A percentile compares a stretch with the other conserved stretches of the same genome.
Evolutionary conservation across 2,888 invertebrate species (phyloP).

Genomic region (Elysia crispata): DNA sequence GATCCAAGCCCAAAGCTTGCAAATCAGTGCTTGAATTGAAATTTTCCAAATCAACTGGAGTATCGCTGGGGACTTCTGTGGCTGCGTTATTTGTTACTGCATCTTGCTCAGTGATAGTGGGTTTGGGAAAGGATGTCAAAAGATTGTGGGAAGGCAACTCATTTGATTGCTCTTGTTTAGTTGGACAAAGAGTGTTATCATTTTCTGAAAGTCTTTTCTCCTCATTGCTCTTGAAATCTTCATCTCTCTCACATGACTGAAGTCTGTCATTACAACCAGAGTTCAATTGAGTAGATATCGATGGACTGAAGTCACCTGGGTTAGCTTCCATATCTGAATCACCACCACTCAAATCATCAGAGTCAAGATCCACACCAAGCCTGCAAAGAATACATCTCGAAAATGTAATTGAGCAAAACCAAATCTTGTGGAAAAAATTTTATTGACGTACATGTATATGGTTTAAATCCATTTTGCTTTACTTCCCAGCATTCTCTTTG

Average conservation of each 20-base stretch:
- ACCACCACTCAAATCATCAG: constrained; percentile 63
- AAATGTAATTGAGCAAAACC: too few relatives aligned
- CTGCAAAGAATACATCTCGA: constrained; percentile 54
- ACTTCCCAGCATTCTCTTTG: too few relatives aligned
- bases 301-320: constrained; percentile 18
- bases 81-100: too few relatives aligned
- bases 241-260: not conserved
- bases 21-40: constrained; percentile 66
- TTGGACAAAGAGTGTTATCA: too few relatives aligned
- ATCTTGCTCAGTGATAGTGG: too few relatives aligned
- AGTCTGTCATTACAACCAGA: not conserved
- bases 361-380: constrained; percentile 65
- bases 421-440: too few relatives aligned
- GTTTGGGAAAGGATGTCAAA: too few relatives aligned
- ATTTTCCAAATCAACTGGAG: constrained; percentile 59
- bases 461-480: too few relatives aligned
- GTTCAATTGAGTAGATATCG: not conserved
- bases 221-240: not conserved
- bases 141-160: too few relatives aligned
- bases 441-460: too few relatives aligned
- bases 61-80: not conserved
- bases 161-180: too few relatives aligned
- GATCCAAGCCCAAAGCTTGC: constrained; percentile 77
- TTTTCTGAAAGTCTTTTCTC: not conserved
- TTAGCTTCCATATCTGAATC: constrained; percentile 54